Percentiles rank a stretch among this genome's conserved stretches.
Conservation (phyloP, 2,797 vertebrate genomes). For the Astyanax mexicanus region DNA sequence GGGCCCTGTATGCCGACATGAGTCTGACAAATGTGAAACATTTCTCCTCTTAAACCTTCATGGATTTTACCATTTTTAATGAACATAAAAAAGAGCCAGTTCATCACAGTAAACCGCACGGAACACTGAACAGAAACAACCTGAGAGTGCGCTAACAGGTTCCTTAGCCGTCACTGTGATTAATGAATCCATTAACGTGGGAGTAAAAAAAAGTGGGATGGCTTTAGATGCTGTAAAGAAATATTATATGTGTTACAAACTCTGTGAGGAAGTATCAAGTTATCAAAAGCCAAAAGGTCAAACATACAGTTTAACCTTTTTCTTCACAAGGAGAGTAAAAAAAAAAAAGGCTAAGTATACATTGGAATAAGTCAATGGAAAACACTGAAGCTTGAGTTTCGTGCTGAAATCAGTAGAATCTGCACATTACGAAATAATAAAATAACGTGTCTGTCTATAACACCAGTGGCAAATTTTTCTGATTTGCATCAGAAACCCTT, state of each 20-base stretch:
- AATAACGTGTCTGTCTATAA: slow-evolving; percentile 10
- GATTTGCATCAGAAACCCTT: slow-evolving; percentile 43
- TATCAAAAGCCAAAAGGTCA: slow-evolving; percentile 41
- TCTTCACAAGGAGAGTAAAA: neutral
- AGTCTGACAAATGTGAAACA: neutral
- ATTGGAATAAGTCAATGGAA: neutral
- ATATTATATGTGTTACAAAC: slow-evolving; percentile 44
- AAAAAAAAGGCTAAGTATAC: neutral
- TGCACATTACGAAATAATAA: neutral
- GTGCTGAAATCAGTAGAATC: neutral
- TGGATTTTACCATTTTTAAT: slow-evolving; percentile 65
- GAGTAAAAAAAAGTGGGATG: slow-evolving; percentile 56
- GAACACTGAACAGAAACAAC: slow-evolving; percentile 63
- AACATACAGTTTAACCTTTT: slow-evolving; percentile 22
- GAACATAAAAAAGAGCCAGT: slow-evolving; percentile 61
- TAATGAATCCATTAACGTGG: slow-evolving; percentile 71
- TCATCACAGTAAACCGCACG: slow-evolving; percentile 59
- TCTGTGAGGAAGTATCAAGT: slow-evolving; percentile 41
- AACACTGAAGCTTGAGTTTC: neutral
- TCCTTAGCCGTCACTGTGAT: slow-evolving; percentile 69
- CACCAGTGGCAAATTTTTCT: slow-evolving; percentile 37
- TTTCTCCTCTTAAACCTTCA: slow-evolving; percentile 3
- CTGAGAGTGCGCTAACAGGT: slow-evolving; percentile 51
- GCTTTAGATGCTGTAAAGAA: slow-evolving; percentile 47
- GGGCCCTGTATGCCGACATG: too few species aligned